phyloP scores from a whole-genome alignment of 2,888 invertebrate genomes.

The Cabera pusaria region DNA sequence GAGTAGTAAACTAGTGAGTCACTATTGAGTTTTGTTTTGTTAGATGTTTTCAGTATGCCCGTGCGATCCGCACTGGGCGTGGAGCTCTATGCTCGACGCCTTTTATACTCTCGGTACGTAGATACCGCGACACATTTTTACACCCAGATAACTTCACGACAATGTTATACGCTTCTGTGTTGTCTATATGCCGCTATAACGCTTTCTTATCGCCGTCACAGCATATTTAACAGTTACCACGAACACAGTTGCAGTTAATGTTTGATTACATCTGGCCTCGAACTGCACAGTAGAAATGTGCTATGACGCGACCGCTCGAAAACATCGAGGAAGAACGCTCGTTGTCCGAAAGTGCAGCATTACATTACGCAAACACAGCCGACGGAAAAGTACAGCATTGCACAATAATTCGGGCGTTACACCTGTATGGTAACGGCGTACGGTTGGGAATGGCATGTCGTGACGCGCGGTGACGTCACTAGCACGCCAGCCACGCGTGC shows the following conservation, averaged over 20 bases:
- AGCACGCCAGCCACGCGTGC: slow-evolving; percentile 60
- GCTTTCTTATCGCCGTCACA: too few species aligned
- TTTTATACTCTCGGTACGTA: slow-evolving; percentile 60
- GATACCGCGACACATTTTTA: slow-evolving; percentile 40
- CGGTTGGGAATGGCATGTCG: slow-evolving; percentile 28
- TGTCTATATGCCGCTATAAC: too few species aligned
- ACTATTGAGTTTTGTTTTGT: slow-evolving; percentile 8
- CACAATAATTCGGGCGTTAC: slow-evolving; percentile 16
- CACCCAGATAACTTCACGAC: slow-evolving; percentile 33
- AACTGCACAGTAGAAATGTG: slow-evolving; percentile 7
- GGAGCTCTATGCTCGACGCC: slow-evolving; percentile 45
- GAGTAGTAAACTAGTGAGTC: too few species aligned
- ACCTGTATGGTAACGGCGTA: slow-evolving; percentile 46
- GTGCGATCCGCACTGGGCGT: slow-evolving; percentile 78
- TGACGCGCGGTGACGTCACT: slow-evolving; percentile 66
- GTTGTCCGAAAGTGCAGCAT: slow-evolving; percentile 21
- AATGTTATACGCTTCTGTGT: too few species aligned
- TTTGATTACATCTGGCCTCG: too few species aligned
- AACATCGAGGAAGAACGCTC: slow-evolving; percentile 1
- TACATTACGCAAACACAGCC: slow-evolving; percentile 49
- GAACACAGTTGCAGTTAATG: too few species aligned
- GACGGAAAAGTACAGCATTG: slow-evolving; percentile 59
- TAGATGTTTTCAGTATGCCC: slow-evolving; percentile 63
- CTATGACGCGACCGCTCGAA: slow-evolving; percentile 4
- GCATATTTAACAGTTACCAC: too few species aligned